phyloP scores from a whole-genome alignment of 2,113 vertebrate genomes.

The Nanorana parkeri region DNA sequence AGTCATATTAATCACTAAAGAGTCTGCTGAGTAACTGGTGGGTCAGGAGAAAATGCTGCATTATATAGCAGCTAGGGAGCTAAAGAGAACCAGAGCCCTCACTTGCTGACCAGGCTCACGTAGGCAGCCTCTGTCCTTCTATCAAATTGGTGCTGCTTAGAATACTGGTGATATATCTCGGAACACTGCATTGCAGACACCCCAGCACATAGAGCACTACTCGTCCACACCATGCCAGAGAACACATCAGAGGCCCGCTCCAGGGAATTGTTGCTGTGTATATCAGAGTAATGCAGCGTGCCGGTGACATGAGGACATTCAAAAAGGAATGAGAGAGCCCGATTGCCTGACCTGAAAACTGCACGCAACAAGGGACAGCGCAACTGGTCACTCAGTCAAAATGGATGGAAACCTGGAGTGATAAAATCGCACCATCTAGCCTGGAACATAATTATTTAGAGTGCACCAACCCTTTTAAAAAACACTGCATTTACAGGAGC shows the following conservation, averaged over 20 bases:
- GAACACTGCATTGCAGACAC: constrained; percentile 47
- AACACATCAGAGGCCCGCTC: constrained; percentile 38
- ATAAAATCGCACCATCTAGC: not conserved
- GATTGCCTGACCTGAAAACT: constrained; percentile 47
- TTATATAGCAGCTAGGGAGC: not conserved
- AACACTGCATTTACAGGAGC: too few relatives aligned
- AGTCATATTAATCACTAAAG: not conserved
- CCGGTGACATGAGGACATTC: constrained; percentile 52
- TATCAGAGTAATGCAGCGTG: constrained; percentile 47
- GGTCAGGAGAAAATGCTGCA: not conserved
- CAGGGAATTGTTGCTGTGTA: constrained; percentile 36
- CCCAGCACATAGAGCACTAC: constrained; percentile 10
- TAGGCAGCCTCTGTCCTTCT: constrained; percentile 31
- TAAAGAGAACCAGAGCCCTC: constrained; percentile 12
- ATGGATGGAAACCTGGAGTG: not conserved
- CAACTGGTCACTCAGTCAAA: not conserved
- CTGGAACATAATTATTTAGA: not conserved
- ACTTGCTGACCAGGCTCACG: constrained; percentile 9
- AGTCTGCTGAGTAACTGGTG: not conserved
- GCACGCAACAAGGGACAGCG: constrained; percentile 33
- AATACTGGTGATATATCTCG: constrained; percentile 8
- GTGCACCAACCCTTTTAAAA: not conserved
- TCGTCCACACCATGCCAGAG: constrained; percentile 38
- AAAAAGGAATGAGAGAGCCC: constrained; percentile 18
- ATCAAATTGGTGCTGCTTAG: constrained; percentile 23